Evolutionary conservation across 1,140 invertebrate species (phyloP).

Genomic region (Trichogramma pretiosum): DNA sequence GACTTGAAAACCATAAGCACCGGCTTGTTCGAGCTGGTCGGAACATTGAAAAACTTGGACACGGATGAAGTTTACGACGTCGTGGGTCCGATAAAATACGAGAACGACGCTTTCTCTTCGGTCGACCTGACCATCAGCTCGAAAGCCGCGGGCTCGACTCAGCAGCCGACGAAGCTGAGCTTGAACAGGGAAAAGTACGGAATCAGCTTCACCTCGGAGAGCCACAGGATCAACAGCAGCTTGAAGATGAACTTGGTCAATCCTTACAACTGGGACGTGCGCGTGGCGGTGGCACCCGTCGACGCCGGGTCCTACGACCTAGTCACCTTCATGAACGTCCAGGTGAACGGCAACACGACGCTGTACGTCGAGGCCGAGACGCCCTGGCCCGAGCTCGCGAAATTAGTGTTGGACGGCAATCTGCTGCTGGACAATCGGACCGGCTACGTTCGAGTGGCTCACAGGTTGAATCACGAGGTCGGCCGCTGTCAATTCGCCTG

Average conservation of each 20-base stretch:
- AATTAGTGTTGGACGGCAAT: slow-evolving; percentile 27
- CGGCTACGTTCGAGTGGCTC: slow-evolving; percentile 25
- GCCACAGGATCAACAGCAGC: slow-evolving; percentile 20
- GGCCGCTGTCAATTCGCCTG: slow-evolving; percentile 24
- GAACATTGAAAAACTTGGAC: slow-evolving; percentile 27
- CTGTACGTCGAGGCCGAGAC: slow-evolving; percentile 27
- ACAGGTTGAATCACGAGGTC: slow-evolving; percentile 27
- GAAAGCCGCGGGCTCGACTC: slow-evolving; percentile 4
- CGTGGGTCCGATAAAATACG: slow-evolving; percentile 10
- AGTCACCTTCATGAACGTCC: slow-evolving; percentile 30
- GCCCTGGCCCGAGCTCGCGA: slow-evolving; percentile 28
- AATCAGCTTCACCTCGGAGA: slow-evolving; percentile 15
- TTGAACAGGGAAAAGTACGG: slow-evolving; percentile 24
- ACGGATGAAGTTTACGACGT: slow-evolving; percentile 19
- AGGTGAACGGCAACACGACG: slow-evolving; percentile 31
- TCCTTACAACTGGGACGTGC: slow-evolving; percentile 34
- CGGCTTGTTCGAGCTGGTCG: slow-evolving; percentile 22
- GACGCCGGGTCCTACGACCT: slow-evolving; percentile 20
- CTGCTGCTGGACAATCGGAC: slow-evolving; percentile 23
- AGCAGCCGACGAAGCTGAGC: slow-evolving; percentile 17
- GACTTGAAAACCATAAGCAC: slow-evolving; percentile 20
- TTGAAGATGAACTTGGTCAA: slow-evolving; percentile 26
- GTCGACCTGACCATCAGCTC: slow-evolving; percentile 20
- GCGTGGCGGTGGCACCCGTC: slow-evolving; percentile 1
- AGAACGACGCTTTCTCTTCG: slow-evolving; percentile 3